Evolutionary conservation across 2,113 vertebrate species (phyloP), one percentile per base, ranked within the genome.

Genomic region (Ptychochromis oligacanthus): DNA sequence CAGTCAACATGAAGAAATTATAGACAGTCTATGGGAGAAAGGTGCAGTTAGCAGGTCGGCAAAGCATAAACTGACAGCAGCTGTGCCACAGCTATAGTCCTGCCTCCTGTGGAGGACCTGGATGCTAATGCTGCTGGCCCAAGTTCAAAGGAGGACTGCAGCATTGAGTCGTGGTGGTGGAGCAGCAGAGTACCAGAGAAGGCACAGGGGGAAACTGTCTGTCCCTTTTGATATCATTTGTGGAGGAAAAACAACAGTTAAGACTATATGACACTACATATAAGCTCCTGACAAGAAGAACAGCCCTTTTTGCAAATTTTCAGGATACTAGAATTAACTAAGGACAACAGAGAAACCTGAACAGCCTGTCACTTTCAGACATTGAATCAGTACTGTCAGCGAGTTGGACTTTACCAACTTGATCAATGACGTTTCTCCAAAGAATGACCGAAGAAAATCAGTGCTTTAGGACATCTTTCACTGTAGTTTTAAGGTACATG

Each of bases 371-470:
- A 31, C 28, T 31, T 31, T 31, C 4, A 4, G 28, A 31, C 28
- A 31, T 31, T 31, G 28, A 31, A 31, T 31, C 28, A 31, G 28
- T 31, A 31, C 28, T 31, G 28, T 52, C 17, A 52, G 17, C 17
- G 1, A 52, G 17, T 18, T 20, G 49, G 17, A 52, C 17, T 49
- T 70, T 49, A 46, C 15, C 3, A 14, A 46, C 8, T 12, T 46
- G 9, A 67, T 67, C n/a, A 67, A 2, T 67, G 18, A 46, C 0
- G 0, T 49, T 70, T 70, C 0, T 4, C 40, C 49, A 70, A 70
- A 70, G 64, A 0, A 49, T 1, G 15, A 15, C 46, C 15, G 18
- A 52, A 18, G 49, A 52, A 18, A 18, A 52, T 2, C 18, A 17
- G 7, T 52, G 22, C 26, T 49, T 24, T 1, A 28, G 40, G 11